Percentiles rank a stretch among this genome's conserved stretches.
Conservation (phyloP, 1,140 invertebrate species). For the Harpegnathos saltator region DNA sequence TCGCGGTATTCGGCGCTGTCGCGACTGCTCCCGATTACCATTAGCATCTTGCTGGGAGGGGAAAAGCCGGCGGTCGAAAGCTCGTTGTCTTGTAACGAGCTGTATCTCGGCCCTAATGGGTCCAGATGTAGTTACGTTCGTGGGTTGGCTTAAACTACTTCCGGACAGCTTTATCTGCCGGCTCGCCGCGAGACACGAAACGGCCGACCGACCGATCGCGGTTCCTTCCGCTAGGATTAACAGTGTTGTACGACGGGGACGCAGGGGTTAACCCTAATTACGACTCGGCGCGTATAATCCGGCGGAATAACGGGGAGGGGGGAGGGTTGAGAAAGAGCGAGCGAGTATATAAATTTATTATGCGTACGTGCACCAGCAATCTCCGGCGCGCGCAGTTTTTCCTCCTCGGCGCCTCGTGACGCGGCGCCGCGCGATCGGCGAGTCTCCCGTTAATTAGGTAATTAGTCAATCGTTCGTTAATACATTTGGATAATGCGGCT, state of each 20-base stretch:
- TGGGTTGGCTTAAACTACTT: slow-evolving; percentile 72
- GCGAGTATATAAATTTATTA: slow-evolving; percentile 46
- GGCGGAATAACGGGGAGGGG: slow-evolving; percentile 18
- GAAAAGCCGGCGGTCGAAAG: neutral
- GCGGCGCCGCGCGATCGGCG: too few species aligned
- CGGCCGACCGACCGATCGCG: slow-evolving; percentile 63
- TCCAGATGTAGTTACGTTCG: slow-evolving; percentile 73
- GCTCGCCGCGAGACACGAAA: slow-evolving; percentile 69
- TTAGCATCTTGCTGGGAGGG: slow-evolving; percentile 37
- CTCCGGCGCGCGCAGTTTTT: neutral
- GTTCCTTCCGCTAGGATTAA: slow-evolving; percentile 66
- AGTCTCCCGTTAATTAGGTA: neutral
- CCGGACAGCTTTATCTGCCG: slow-evolving; percentile 73
- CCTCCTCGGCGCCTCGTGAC: too few species aligned
- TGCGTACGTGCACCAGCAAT: neutral
- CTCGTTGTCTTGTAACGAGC: slow-evolving; percentile 67
- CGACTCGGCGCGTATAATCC: slow-evolving; percentile 47
- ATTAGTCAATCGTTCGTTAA: slow-evolving; percentile 19
- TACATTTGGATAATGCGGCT: slow-evolving; percentile 12
- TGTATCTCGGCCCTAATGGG: slow-evolving; percentile 70
- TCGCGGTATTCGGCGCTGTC: slow-evolving; percentile 5
- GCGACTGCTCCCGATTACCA: slow-evolving; percentile 60
- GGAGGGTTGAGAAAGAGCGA: too few species aligned
- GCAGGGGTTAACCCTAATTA: slow-evolving; percentile 64
- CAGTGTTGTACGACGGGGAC: slow-evolving; percentile 68